These are phyloP conservation scores for Oreamnos americanus DNA, from an alignment of 2,113 vertebrate genomes.

Conservation along the genomic window DNA sequence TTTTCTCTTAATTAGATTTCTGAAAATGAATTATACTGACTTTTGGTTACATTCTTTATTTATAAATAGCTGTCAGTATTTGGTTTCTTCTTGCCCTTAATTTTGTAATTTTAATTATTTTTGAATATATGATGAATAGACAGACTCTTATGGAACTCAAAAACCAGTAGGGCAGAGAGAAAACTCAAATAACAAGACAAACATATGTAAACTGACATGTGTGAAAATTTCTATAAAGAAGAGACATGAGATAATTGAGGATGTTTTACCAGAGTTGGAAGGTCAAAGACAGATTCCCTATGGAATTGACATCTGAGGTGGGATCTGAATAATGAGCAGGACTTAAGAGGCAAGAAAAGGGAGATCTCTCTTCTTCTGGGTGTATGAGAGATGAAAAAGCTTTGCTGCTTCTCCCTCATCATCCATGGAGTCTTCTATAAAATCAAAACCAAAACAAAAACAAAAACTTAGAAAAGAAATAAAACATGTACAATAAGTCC, in stretches of 20 bases:
- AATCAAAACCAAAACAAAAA: neutral
- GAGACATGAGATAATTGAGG: neutral
- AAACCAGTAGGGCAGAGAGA: neutral
- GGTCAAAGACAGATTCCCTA: neutral
- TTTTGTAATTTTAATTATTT: neutral
- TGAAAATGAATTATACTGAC: neutral
- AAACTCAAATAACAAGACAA: neutral
- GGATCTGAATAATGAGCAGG: neutral
- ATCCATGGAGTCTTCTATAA: neutral
- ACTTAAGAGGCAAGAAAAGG: neutral
- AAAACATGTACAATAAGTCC: neutral
- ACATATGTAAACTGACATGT: neutral
- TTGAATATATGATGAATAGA: neutral
- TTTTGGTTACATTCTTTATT: neutral
- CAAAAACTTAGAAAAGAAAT: neutral
- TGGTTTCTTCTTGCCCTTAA: neutral
- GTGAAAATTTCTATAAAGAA: neutral
- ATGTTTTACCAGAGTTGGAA: neutral
- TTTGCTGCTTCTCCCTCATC: neutral
- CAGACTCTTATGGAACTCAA: neutral
- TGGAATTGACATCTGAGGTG: neutral
- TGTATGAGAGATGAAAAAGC: fast-evolving
- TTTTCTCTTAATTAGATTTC: neutral
- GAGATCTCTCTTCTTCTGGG: neutral
- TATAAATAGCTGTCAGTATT: neutral